Base-by-base conservation (phyloP, 2,113 vertebrate genomes). In the Protomyctophum bolini region DNA sequence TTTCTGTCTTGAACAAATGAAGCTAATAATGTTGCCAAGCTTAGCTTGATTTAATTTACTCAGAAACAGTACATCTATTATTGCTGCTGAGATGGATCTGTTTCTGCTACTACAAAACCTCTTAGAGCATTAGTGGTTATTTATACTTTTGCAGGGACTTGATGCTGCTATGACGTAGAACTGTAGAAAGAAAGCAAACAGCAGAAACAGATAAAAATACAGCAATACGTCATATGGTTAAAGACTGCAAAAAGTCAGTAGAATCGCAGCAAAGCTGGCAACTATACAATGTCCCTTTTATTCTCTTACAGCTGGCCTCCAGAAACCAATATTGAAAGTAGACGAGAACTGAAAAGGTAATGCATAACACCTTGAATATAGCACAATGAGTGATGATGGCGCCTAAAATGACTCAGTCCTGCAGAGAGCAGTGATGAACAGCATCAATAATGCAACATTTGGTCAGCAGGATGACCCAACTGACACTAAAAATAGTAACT, bases 391-490 rank as follows among this genome's bases (percentile, higher is more conserved):
- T 66, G 73, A 77, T 74, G 69, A 76, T 64, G 41, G 72, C 71
- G 75, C 72, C 76, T 75, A 77, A 79, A 81, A 68, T 76, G 79
- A 85, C 28, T 87, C 75, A 82, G 77, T 76, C 75, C 70, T 75
- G 75, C 85, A 83, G 76, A 72, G 82, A 82, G 82, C 66, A 66
- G 77, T 85, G 76, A 51, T 82, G 70, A 82, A 73, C 63, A 58
- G 55, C 68, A 82, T 90, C 61, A 88, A 90, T 88, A 77, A 90
- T 91, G 86, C 75, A 91, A 52, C n/a, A 45, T 70, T 75, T 86
- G 81, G 84, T 85, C 86, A 83, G 79, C 83, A 88, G 80, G 45
- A 79, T 59, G 69, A 76, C 82, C 66, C 63, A 56, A 67, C 82
- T 76, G 80, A 52, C 57, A 46, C 68, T 83, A 83, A 86, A 88